phyloP scores from a whole-genome alignment of 2,113 vertebrate species.

The Morone chrysops region DNA sequence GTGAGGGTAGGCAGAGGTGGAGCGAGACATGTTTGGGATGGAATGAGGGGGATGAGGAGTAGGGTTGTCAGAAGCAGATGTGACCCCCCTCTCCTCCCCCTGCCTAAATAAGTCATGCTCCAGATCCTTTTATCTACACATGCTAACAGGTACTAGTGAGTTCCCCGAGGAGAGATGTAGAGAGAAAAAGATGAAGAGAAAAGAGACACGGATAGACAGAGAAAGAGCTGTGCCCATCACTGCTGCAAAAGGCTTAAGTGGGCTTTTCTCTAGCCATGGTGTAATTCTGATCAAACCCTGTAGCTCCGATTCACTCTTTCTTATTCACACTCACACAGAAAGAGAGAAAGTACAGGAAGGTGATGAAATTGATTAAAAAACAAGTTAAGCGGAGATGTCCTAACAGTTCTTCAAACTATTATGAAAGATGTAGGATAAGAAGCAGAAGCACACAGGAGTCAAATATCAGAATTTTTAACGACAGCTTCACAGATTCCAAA shows the following conservation, averaged over 20 bases:
- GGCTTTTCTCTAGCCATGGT: constrained; percentile 42
- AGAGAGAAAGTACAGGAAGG: constrained; percentile 25
- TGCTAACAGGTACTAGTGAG: constrained; percentile 76
- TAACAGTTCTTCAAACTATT: constrained; percentile 34
- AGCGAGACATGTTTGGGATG: constrained; percentile 55
- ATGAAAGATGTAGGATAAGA: constrained; percentile 27
- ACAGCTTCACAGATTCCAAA: constrained; percentile 30
- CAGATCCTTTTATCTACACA: constrained; percentile 76
- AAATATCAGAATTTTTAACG: constrained; percentile 17
- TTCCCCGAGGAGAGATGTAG: constrained; percentile 45
- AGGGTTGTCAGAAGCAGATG: constrained; percentile 73
- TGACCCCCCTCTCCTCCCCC: constrained; percentile 47
- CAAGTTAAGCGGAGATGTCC: constrained; percentile 41
- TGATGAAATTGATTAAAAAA: constrained; percentile 56
- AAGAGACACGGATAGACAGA: constrained; percentile 14
- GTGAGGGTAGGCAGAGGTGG: constrained; percentile 47
- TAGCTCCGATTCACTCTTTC: constrained; percentile 12
- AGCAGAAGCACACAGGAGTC: constrained; percentile 23
- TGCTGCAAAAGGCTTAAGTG: constrained; percentile 51
- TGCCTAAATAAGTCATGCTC: constrained; percentile 78
- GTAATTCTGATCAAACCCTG: constrained; percentile 61
- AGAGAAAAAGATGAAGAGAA: constrained; percentile 26
- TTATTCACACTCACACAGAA: constrained; percentile 41
- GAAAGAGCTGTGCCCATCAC: constrained; percentile 43
- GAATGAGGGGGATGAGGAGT: constrained; percentile 41